Conservation (phyloP, 2,797 vertebrate genomes). For the Artibeus lituratus region DNA sequence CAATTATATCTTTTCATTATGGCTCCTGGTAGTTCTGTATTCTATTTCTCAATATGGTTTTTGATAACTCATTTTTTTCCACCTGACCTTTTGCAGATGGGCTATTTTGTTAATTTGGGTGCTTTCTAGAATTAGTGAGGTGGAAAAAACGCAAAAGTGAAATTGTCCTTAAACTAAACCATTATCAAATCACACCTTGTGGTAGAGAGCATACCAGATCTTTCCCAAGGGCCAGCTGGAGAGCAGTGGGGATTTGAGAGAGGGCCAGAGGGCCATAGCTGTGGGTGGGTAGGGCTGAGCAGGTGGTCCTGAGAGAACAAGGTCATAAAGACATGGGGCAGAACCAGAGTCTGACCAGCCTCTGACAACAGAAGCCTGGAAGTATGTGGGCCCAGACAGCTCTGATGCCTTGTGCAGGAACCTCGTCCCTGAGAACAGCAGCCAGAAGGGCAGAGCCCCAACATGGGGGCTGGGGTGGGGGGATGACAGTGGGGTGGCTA, state of each 20-base stretch:
- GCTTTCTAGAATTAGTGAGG: background rate
- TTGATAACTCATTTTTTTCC: background rate
- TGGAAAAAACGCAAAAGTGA: background rate
- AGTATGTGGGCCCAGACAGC: no score
- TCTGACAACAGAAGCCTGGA: background rate
- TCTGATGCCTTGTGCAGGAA: accelerated
- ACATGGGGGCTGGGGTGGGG: background rate
- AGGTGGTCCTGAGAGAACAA: no score
- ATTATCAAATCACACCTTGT: background rate
- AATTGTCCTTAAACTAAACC: background rate
- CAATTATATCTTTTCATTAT: background rate
- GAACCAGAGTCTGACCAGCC: background rate
- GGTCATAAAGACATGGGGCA: background rate
- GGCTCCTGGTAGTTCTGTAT: background rate
- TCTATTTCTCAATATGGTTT: background rate
- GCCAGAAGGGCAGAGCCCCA: background rate
- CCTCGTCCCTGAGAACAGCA: background rate
- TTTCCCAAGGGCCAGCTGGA: background rate
- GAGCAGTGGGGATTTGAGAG: background rate
- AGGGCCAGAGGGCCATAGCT: accelerated
- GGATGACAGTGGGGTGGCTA: background rate
- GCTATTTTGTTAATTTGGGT: background rate
- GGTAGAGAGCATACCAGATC: background rate
- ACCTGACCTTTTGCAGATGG: background rate
- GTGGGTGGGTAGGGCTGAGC: background rate